Base-by-base conservation (phyloP, 1,140 invertebrate genomes). In the Hylyphantes graminicola region DNA sequence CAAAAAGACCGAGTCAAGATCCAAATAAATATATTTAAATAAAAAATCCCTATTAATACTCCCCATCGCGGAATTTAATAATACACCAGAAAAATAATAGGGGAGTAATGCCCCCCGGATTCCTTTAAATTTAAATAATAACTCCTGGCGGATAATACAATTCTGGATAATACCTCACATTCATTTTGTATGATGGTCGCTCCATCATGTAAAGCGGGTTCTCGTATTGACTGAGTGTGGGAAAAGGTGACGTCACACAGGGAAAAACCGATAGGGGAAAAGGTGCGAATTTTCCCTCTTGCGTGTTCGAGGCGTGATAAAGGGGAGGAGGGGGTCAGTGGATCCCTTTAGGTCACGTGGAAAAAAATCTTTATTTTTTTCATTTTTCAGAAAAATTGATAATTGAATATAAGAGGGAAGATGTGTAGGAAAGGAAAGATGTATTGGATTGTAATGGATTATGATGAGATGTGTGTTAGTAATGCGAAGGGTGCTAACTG, bases 271-370 rank as follows among this genome's bases (percentile, higher is more conserved):
- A 70, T 70, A n/a, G 35, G 35, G 35, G 35, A 11, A 73, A 54
- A 73, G 74, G 74, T 76, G 57, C 7, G 74, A 76, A 73, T 65
- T 77, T 65, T 77, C 59, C 75, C 73, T 15, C 5, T 35, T 10
- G 67, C 12, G 67, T 81, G 78, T 67, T 68, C 55, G n/a, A 7
- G 54, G 15, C n/a, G 55, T 73, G 78, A 81, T 81, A 81, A 81
- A 81, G 48, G 53, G 67, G 35, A 21, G 21, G 72, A 21, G 10
- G 54, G 75, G 13, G 59, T 61, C 64, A 17, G 57, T 35, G 59
- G 50, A 68, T 78, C 64, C 76, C 48, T 64, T 79, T 79, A 79
- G 77, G 53, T 79, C 77, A 79, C 65, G 77, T 79, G 65, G 65
- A 70, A 64, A 79, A 35, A 35, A 35, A 35, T 35, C 65, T 68